These are phyloP conservation scores for Laodelphax striatellus DNA, from an alignment of 1,140 invertebrate genomes.

Conservation along the genomic window DNA sequence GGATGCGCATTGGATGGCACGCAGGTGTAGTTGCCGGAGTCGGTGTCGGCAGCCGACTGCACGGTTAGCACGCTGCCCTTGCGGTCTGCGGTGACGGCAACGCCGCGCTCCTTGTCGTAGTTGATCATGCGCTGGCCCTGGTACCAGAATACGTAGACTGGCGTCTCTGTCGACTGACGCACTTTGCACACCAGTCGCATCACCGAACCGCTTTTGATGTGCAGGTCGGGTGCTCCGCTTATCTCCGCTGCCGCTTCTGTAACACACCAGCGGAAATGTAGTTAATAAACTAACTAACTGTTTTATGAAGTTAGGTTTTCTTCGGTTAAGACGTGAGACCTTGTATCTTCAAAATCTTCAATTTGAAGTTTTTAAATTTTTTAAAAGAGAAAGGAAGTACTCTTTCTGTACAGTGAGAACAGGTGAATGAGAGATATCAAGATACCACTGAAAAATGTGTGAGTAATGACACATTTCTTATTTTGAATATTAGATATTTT, in stretches of 20 bases:
- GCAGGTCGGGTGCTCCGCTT: conserved; percentile 58
- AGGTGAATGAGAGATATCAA: too few species aligned
- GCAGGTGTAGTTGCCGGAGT: conserved; percentile 82
- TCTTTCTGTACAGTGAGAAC: too few species aligned
- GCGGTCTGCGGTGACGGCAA: conserved; percentile 28
- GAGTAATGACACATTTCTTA: too few species aligned
- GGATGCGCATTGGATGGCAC: conserved; percentile 74
- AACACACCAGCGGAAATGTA: conserved; percentile 18
- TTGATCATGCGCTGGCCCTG: conserved; percentile 39
- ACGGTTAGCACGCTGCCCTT: conserved; percentile 52
- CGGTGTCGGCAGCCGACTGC: conserved; percentile 47
- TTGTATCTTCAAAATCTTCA: too few species aligned
- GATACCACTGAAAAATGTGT: too few species aligned
- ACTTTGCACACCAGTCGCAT: conserved; percentile 58
- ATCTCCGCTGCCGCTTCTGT: conserved; percentile 63
- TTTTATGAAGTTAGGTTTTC: too few species aligned
- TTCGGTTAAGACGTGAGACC: too few species aligned
- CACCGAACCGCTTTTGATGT: conserved; percentile 59
- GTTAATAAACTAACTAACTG: too few species aligned
- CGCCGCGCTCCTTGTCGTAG: conserved; percentile 30
- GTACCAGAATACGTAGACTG: conserved; percentile 67
- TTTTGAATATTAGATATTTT: too few species aligned
- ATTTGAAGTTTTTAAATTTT: too few species aligned
- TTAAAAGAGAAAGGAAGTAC: too few species aligned
- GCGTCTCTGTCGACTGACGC: conserved; percentile 55